phyloP scores from a whole-genome alignment of 2,797 vertebrate species.

The Enteromius unitaeniatus region DNA sequence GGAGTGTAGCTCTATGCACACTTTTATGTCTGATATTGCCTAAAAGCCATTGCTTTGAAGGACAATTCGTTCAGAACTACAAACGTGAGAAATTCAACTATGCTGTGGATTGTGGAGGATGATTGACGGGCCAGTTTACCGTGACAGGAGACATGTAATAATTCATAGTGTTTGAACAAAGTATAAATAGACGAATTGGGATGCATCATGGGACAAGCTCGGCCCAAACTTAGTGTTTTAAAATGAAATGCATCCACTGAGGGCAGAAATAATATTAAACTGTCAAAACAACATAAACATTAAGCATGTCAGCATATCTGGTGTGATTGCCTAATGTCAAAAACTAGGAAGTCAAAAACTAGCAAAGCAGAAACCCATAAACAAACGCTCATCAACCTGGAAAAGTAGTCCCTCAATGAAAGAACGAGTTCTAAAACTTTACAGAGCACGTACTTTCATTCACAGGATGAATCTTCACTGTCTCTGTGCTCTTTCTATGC shows the following conservation, averaged over 20 bases:
- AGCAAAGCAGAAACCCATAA: neutral
- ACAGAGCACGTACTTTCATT: neutral
- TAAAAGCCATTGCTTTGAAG: neutral
- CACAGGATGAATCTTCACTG: neutral
- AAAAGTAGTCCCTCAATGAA: neutral
- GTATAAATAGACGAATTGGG: neutral
- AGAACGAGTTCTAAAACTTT: conserved; percentile 3
- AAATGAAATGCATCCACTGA: neutral
- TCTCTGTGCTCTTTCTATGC: neutral
- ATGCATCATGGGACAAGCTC: neutral
- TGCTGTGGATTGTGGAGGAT: neutral
- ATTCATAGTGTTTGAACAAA: neutral
- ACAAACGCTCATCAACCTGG: neutral
- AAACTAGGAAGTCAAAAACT: neutral
- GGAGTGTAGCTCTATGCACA: neutral
- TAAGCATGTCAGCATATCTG: neutral
- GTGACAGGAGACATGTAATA: neutral
- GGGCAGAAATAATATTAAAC: neutral
- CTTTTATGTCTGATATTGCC: neutral
- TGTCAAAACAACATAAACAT: neutral
- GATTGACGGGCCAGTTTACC: neutral
- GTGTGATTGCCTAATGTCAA: neutral
- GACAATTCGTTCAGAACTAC: neutral
- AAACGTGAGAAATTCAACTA: neutral
- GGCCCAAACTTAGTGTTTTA: neutral